These are phyloP conservation scores for Rhabdophis nuchalis DNA, from an alignment of 2,797 vertebrate genomes.

Conservation along the genomic window DNA sequence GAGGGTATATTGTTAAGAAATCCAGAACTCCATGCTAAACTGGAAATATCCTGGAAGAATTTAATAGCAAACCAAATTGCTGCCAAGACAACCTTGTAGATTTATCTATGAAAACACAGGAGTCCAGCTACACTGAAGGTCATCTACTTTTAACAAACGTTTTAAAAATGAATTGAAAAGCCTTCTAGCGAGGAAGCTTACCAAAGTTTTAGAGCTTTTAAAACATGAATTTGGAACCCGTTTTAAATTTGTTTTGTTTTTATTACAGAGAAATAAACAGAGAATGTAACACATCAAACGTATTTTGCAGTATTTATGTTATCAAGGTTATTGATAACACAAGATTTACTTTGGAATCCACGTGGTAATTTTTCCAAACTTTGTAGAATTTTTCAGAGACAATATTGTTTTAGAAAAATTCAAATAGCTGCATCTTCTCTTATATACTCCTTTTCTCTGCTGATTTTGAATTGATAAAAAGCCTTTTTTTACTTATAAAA, in stretches of 20 bases:
- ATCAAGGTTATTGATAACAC: constrained; percentile 25
- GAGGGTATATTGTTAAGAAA: not conserved
- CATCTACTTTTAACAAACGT: constrained; percentile 32
- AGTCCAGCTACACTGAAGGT: not conserved
- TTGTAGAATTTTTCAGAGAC: constrained; percentile 5
- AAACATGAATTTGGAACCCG: constrained; percentile 28
- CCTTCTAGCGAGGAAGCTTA: constrained; percentile 51
- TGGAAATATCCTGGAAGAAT: not conserved
- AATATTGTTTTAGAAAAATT: not conserved
- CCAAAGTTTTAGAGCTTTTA: constrained; percentile 40
- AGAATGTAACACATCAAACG: constrained; percentile 46
- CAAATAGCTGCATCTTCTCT: constrained; percentile 14
- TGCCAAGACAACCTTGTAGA: not conserved
- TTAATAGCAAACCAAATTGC: not conserved
- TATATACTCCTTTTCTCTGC: not conserved
- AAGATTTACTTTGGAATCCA: constrained; percentile 28
- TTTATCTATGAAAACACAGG: not conserved
- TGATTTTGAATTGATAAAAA: not conserved
- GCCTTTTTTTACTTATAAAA: not conserved
- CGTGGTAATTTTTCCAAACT: constrained; percentile 45
- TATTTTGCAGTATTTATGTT: constrained; percentile 48
- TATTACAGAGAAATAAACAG: no score
- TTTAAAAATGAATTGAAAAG: constrained; percentile 53
- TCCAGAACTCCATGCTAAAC: not conserved
- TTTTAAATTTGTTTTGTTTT: constrained; percentile 59